phyloP scores from a whole-genome alignment of 2,888 invertebrate genomes.

The Phortica magna region DNA sequence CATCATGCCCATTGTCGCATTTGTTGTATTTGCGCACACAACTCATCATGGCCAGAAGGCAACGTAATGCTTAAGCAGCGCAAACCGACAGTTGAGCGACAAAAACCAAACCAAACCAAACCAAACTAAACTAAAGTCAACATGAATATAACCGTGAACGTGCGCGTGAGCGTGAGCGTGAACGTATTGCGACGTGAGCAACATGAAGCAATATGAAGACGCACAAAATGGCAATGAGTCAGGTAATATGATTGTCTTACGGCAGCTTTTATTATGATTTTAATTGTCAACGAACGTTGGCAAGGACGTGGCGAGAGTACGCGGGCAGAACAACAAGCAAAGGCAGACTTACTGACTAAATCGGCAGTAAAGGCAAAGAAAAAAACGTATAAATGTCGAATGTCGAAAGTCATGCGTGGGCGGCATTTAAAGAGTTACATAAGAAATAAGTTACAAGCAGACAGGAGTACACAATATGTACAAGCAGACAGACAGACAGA shows the following conservation, averaged over 20 bases:
- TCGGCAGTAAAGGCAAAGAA: neutral
- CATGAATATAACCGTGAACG: neutral
- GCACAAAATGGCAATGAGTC: constrained; percentile 17
- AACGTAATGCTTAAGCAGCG: constrained; percentile 24
- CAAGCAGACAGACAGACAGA: too few relatives aligned
- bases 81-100: too few relatives aligned
- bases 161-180: neutral
- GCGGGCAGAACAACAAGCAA: too few relatives aligned
- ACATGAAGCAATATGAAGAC: neutral
- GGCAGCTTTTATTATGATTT: constrained; percentile 56
- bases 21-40: neutral
- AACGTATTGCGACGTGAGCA: neutral
- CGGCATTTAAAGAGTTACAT: constrained; percentile 26
- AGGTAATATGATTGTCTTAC: constrained; percentile 49
- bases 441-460: neutral
- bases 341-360: too few relatives aligned
- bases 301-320: constrained; percentile 10
- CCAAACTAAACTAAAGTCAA: neutral
- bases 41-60: neutral
- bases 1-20: constrained; percentile 25
- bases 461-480: too few relatives aligned
- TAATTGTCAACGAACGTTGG: constrained; percentile 43
- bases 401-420: constrained; percentile 31
- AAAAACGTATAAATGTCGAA: constrained; percentile 23
- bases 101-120: too few relatives aligned